Conservation (phyloP, 2,888 invertebrate species). For the Strigamia transsilvanica region DNA sequence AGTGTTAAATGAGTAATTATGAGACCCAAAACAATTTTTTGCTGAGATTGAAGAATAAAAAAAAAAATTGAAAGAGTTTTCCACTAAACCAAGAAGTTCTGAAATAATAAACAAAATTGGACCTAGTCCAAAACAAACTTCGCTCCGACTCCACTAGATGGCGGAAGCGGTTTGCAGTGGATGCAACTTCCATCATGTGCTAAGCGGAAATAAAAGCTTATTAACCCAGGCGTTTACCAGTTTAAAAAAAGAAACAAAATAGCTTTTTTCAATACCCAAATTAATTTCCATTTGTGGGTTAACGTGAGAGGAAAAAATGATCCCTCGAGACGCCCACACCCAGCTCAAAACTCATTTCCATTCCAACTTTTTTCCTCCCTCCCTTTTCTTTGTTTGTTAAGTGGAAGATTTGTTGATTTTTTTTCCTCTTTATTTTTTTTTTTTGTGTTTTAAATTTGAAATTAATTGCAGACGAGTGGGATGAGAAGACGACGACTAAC, state of each 20-base stretch:
- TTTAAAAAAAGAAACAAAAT: slow-evolving; percentile 13
- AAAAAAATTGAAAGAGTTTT: no score
- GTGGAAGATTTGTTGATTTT: slow-evolving; percentile 4
- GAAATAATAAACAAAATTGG: neutral
- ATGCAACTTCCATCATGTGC: slow-evolving; percentile 3
- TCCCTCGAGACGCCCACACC: slow-evolving; percentile 1
- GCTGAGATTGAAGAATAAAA: no score
- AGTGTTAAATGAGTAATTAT: no score
- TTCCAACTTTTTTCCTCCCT: slow-evolving; percentile 12
- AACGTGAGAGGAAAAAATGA: neutral
- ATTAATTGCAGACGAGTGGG: slow-evolving; percentile 55
- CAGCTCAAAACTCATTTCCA: neutral
- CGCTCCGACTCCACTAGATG: neutral
- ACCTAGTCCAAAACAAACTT: neutral
- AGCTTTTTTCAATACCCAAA: slow-evolving; percentile 11
- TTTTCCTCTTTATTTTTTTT: neutral
- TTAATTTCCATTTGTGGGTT: neutral
- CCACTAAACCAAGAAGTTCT: no score
- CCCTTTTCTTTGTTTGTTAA: neutral
- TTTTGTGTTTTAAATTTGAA: neutral
- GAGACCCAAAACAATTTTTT: no score
- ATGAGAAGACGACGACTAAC: slow-evolving; percentile 59
- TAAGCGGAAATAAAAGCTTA: slow-evolving; percentile 20
- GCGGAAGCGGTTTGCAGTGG: neutral
- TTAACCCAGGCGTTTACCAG: neutral